A percentile compares a stretch with the other conserved stretches of the same genome.
Conservation (phyloP, 2,888 invertebrate species). For the Melieria picta region DNA sequence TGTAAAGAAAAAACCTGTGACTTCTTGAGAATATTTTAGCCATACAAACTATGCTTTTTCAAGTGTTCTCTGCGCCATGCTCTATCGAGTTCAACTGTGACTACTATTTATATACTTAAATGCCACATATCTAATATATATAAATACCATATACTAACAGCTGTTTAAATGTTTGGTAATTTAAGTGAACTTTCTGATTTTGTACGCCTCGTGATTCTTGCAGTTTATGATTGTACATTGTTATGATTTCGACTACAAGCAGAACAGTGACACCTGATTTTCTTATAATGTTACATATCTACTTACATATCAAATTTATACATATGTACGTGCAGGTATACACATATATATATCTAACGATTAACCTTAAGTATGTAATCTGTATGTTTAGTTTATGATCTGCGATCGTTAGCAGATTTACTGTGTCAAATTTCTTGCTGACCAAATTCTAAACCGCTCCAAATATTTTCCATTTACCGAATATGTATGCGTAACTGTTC, state of each 20-base stretch:
- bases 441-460: not conserved
- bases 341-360: constrained; percentile 8
- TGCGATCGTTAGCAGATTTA: not conserved
- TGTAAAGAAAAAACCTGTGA: no score
- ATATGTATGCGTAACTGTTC: constrained; percentile 2
- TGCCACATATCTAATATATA: no score
- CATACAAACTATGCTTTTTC: no score
- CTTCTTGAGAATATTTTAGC: no score
- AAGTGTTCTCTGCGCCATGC: no score
- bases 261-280: not conserved
- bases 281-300: constrained; percentile 3
- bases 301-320: not conserved
- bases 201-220: not conserved
- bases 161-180: not conserved
- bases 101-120: no score
- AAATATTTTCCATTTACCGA: constrained; percentile 15
- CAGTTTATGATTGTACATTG: no score
- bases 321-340: constrained; percentile 10
- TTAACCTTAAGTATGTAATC: not conserved
- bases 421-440: not conserved
- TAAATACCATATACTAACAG: no score
- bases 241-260: no score
- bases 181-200: constrained; percentile 12
- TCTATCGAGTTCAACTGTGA: no score
- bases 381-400: no score